Evolutionary conservation across 2,888 invertebrate genomes (phyloP).

Genomic region (Eupithecia centaureata): DNA sequence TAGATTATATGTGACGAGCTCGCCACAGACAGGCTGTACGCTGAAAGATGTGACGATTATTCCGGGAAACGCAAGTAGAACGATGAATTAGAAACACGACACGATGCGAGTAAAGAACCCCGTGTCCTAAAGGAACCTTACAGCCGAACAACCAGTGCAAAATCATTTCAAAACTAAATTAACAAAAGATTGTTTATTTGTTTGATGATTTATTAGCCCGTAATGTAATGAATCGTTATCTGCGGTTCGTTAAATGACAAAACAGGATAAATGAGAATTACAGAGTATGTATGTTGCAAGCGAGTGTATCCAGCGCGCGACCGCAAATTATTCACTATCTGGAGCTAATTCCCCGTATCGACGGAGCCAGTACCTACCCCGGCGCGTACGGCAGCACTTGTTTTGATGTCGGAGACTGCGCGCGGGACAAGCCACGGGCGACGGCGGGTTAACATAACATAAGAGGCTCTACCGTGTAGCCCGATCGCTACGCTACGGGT

Average conservation of each 20-base stretch:
- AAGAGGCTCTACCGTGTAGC: constrained; percentile 10
- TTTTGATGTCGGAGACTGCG: constrained; percentile 2
- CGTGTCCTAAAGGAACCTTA: neutral
- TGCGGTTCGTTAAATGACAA: constrained; percentile 6
- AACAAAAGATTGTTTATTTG: neutral
- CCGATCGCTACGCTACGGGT: neutral
- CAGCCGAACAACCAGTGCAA: neutral
- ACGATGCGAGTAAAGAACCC: neutral
- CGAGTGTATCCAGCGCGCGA: constrained; percentile 5
- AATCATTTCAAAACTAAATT: neutral
- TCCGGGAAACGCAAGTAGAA: neutral
- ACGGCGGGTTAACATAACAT: neutral
- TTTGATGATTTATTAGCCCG: neutral
- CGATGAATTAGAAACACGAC: neutral
- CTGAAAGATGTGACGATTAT: neutral
- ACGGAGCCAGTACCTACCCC: neutral
- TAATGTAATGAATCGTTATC: neutral
- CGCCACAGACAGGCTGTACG: too few relatives aligned
- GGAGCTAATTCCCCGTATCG: constrained; percentile 25
- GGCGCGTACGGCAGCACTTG: constrained; percentile 8
- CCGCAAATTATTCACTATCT: constrained; percentile 22
- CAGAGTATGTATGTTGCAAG: neutral
- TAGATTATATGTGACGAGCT: too few relatives aligned
- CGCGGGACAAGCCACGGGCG: neutral
- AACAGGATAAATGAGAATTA: constrained; percentile 29